Percentiles rank a stretch among this genome's conserved stretches.
Conservation (phyloP, 2,113 vertebrate genomes). For the Leptobrachium ailaonicum region DNA sequence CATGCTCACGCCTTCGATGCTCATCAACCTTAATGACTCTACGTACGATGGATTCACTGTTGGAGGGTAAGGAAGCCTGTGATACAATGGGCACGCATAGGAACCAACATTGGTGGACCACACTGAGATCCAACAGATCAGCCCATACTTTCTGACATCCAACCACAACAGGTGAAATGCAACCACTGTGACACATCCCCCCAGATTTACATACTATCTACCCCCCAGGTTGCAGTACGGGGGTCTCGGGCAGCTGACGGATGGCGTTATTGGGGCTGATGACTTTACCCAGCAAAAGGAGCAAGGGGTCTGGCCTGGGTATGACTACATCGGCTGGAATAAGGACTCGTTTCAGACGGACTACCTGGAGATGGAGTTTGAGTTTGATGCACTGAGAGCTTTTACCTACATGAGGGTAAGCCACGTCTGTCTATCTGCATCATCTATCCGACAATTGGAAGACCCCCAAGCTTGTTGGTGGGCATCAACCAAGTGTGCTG, state of each 20-base stretch:
- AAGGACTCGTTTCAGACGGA: slow-evolving; percentile 70
- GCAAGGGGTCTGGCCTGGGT: slow-evolving; percentile 85
- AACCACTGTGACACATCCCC: not conserved
- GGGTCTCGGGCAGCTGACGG: slow-evolving; percentile 86
- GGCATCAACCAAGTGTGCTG: too few species aligned
- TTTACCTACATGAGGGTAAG: slow-evolving; percentile 86
- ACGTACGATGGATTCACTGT: slow-evolving; percentile 84
- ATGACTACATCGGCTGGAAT: slow-evolving; percentile 90
- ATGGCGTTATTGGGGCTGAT: slow-evolving; percentile 83
- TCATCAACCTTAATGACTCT: slow-evolving; percentile 85
- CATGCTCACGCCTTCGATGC: slow-evolving; percentile 74
- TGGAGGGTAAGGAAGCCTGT: slow-evolving; percentile 71
- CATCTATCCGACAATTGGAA: too few species aligned
- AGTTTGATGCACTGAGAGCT: slow-evolving; percentile 79
- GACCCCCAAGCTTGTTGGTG: too few species aligned
- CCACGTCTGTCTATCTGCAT: not conserved
- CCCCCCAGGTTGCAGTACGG: slow-evolving; percentile 80
- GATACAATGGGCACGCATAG: not conserved
- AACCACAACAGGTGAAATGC: too few species aligned
- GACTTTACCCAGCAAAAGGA: slow-evolving; percentile 84
- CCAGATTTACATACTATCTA: not conserved
- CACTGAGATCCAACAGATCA: too few species aligned
- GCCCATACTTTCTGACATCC: not conserved
- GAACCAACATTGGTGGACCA: not conserved
- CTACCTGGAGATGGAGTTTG: slow-evolving; percentile 85